These are phyloP conservation scores for Paradoxurus hermaphroditus DNA, from an alignment of 2,113 vertebrate species.

Conservation along the genomic window DNA sequence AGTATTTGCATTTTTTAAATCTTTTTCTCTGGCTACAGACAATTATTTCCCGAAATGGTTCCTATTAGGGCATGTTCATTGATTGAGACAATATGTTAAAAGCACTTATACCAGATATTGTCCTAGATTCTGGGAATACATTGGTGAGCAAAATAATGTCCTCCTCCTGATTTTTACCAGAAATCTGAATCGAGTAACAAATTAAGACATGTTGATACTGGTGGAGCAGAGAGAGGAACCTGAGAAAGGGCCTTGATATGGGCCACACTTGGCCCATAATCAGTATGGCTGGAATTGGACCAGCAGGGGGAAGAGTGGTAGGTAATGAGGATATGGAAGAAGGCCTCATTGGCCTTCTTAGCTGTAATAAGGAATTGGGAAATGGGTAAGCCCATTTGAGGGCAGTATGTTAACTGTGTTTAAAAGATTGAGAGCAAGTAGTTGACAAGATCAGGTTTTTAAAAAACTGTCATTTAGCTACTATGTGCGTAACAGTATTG, in stretches of 20 bases:
- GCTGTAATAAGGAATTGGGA: neutral
- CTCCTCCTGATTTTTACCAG: neutral
- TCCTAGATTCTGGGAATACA: neutral
- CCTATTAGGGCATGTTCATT: neutral
- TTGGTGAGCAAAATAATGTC: neutral
- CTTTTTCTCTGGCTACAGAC: neutral
- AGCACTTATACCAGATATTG: neutral
- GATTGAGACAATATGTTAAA: neutral
- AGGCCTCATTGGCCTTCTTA: neutral
- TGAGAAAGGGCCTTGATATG: neutral
- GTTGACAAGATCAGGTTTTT: neutral
- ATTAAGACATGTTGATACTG: neutral
- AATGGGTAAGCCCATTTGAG: no score
- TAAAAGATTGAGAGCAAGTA: neutral
- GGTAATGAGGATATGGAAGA: neutral
- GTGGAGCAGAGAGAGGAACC: neutral
- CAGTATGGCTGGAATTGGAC: neutral
- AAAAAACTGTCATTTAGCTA: neutral
- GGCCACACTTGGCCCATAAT: neutral
- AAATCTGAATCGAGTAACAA: neutral
- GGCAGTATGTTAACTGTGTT: neutral
- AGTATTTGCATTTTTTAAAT: neutral
- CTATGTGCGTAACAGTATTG: neutral
- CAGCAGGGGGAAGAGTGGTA: neutral
- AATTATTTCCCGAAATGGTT: neutral